A percentile compares a stretch with the other conserved stretches of the same genome.
These are phyloP conservation scores for Alviniconcha marisindica DNA, from an alignment of 1,140 invertebrate genomes.

Conservation along the genomic window DNA sequence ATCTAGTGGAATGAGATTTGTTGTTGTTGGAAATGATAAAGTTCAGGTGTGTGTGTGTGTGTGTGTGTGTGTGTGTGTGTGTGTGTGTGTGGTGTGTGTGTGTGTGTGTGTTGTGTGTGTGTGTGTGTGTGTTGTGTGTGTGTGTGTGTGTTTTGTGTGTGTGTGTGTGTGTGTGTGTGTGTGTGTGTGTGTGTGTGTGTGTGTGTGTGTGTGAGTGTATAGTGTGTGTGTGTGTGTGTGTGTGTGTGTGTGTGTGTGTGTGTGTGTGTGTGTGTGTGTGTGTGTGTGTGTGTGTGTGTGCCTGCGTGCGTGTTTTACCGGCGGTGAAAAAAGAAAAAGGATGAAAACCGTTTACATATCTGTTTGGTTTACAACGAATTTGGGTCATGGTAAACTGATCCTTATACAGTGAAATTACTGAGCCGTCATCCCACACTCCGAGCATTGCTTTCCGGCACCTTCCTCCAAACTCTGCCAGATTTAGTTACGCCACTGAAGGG, in stretches of 20 bases:
- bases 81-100: background rate
- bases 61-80: conserved; percentile 6
- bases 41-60: background rate
- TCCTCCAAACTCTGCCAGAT: too few relatives aligned
- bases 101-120: background rate
- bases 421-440: too few relatives aligned
- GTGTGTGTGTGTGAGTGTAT: too few relatives aligned
- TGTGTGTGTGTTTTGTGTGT: background rate
- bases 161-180: background rate
- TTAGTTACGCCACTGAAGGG: too few relatives aligned
- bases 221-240: background rate
- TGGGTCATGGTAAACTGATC: too few relatives aligned
- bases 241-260: background rate
- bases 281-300: conserved; percentile 20
- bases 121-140: background rate
- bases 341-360: too few relatives aligned
- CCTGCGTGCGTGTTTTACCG: too few relatives aligned
- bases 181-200: too few relatives aligned
- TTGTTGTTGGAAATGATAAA: background rate
- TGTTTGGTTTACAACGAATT: too few relatives aligned
- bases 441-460: too few relatives aligned
- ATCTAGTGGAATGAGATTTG: background rate
- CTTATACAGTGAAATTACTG: too few relatives aligned
- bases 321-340: too few relatives aligned
- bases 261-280: conserved; percentile 23